Conservation (phyloP, 2,113 vertebrate species). For the Zosterops japonicus region DNA sequence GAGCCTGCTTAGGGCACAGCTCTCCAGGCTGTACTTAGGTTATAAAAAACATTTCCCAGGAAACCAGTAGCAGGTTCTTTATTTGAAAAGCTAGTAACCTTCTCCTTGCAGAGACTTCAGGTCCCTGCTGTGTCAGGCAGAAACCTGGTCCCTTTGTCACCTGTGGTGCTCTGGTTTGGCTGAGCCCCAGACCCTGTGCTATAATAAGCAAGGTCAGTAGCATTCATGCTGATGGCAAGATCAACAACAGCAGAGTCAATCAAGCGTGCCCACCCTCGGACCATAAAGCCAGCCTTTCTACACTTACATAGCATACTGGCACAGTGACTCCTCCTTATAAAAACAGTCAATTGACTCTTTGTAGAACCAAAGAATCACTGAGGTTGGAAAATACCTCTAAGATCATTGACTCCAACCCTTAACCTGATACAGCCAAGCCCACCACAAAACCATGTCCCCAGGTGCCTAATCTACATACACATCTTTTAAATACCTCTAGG, state of each 20-base stretch:
- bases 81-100: not conserved
- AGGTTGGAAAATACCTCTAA: not conserved
- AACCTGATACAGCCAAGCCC: not conserved
- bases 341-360: not conserved
- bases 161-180: not conserved
- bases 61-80: not conserved
- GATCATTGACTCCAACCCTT: not conserved
- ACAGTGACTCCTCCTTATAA: not conserved
- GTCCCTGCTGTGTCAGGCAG: not conserved
- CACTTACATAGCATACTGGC: not conserved
- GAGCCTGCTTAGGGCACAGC: not conserved
- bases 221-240: not conserved
- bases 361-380: not conserved
- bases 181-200: not conserved
- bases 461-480: not conserved
- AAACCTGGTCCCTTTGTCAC: not conserved
- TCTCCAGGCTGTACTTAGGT: not conserved
- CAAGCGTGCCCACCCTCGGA: not conserved
- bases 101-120: accelerated
- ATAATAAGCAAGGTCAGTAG: not conserved
- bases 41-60: not conserved
- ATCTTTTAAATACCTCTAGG: not conserved
- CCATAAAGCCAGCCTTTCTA: not conserved
- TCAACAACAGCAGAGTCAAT: not conserved
- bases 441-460: not conserved